phyloP scores from a whole-genome alignment of 1,140 invertebrate genomes.

The Nasonia vitripennis region DNA sequence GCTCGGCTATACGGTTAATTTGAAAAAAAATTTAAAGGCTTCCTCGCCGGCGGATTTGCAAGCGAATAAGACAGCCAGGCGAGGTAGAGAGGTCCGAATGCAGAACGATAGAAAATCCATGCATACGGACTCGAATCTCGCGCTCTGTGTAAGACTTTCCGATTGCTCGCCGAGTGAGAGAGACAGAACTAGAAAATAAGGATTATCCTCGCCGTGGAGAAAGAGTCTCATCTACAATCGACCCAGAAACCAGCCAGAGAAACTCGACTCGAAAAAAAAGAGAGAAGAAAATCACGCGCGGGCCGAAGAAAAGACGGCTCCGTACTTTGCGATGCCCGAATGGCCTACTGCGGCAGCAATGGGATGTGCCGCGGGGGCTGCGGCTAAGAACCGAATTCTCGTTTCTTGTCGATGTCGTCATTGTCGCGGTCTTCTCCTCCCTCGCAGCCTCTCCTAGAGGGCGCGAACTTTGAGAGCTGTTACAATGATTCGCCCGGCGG shows the following conservation, averaged over 20 bases:
- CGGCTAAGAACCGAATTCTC: conserved; percentile 15
- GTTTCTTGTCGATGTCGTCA: background rate
- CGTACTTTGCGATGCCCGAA: background rate
- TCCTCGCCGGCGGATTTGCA: background rate
- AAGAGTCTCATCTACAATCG: conserved; percentile 1
- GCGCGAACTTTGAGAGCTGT: background rate
- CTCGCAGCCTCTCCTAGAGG: background rate
- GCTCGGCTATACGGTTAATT: background rate
- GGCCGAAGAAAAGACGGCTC: background rate
- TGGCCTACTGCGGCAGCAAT: background rate
- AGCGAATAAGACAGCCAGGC: background rate
- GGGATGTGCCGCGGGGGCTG: background rate
- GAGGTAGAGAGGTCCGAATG: background rate
- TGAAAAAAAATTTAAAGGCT: background rate
- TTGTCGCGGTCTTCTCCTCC: background rate
- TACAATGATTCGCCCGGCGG: background rate
- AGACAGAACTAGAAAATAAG: conserved; percentile 39
- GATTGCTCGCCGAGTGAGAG: conserved; percentile 20
- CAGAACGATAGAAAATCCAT: background rate
- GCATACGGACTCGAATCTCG: background rate
- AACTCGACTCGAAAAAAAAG: background rate
- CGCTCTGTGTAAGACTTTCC: background rate
- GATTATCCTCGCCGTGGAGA: background rate
- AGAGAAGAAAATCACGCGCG: background rate
- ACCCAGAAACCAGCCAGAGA: background rate